Percentiles rank a stretch among this genome's conserved stretches.
These are phyloP conservation scores for Gallinago undulata DNA, from an alignment of 2,113 vertebrate species.

Conservation along the genomic window DNA sequence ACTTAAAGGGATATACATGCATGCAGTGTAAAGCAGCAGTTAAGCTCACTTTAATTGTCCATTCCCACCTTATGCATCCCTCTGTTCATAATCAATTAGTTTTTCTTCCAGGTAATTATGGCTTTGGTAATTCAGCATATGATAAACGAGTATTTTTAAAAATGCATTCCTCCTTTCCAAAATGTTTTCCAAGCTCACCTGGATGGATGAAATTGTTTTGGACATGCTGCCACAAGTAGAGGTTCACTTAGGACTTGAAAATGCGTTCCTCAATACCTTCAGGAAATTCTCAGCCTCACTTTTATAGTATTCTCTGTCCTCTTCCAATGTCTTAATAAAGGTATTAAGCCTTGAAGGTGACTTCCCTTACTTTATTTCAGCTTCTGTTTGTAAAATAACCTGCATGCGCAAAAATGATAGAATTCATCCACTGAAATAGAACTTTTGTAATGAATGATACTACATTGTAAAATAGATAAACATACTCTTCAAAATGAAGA, in stretches of 20 bases:
- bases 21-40: not conserved
- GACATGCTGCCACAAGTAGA: conserved; percentile 10
- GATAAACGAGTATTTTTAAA: not conserved
- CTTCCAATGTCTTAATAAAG: conserved; percentile 69
- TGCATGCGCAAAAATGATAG: conserved; percentile 16
- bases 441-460: not conserved
- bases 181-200: conserved; percentile 63
- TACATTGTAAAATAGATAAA: conserved; percentile 6
- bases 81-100: not conserved
- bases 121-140: not conserved
- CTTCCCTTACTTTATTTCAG: conserved; percentile 57
- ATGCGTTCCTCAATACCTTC: conserved; percentile 68
- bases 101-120: not conserved
- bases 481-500: not conserved
- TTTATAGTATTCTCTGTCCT: conserved; percentile 69
- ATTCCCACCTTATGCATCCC: not conserved
- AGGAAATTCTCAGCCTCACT: conserved; percentile 68
- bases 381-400: conserved; percentile 58
- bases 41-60: not conserved
- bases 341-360: conserved; percentile 62
- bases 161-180: not conserved
- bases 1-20: not conserved
- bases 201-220: conserved; percentile 46
- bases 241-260: conserved; percentile 61
- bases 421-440: conserved; percentile 44